Evolutionary conservation across 2,888 invertebrate genomes (phyloP), one percentile per base, ranked within the genome.

Genomic region (Pandemis heparana): DNA sequence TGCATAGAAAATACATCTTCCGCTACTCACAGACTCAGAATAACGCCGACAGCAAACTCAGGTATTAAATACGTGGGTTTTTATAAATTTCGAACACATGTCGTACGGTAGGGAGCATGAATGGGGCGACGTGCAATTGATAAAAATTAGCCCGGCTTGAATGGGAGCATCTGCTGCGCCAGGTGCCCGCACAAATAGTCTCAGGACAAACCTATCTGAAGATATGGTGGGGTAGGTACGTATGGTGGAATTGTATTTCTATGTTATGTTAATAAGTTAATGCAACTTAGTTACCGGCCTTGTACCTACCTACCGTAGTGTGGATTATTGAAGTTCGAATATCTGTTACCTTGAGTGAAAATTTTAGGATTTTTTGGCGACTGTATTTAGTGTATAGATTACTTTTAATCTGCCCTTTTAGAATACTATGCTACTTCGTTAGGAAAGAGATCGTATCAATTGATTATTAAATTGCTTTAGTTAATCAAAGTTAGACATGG

Each of bases 101-200:
- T 82, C 80, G 80, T 78, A 77, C 78, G 76, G 53, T 7, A 84
- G 87, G 89, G 87, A 86, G 83, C 77, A 83, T 92, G 92, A 91
- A 92, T 91, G 89, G 85, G 78, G 81, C 82, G 82, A 81, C 83
- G 84, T 81, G 84, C 90, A 86, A 92, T 92, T 93, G 91, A 93
- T 92, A 91, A 92, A 91, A 88, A 89, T 91, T 85, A 87, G 87
- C 81, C 80, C 78, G 77, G 79, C 78, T 82, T 91, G 89, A 93
- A 92, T 93, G 91, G 79, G 79, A 77, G 80, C 91, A 91, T 90
- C 91, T 91, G 90, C 83, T 85, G 75, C 79, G 89, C 89, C 93
- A 92, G 92, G 92, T 93, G 92, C 75, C 73, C n/a, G 60, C 60
- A 68, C 68, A 73, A 63, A 59, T 64, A 48, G 48, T 1, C 48